Percentiles rank a stretch among this genome's conserved stretches.
These are phyloP conservation scores for Mystacornis crossleyi DNA, from an alignment of 2,113 vertebrate genomes.

Conservation along the genomic window DNA sequence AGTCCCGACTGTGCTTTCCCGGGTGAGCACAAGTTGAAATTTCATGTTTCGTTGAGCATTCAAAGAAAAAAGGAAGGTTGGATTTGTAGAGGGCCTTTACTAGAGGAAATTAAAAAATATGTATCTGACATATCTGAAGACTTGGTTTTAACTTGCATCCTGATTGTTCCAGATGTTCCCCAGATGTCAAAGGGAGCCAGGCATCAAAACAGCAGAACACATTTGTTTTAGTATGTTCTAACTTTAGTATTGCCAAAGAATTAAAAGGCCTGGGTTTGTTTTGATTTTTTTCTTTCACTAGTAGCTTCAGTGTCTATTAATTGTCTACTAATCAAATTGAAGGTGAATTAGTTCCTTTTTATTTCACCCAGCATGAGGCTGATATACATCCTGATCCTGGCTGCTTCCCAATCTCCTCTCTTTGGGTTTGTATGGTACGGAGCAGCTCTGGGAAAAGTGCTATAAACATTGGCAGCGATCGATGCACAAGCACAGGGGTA, in stretches of 20 bases:
- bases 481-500: not conserved
- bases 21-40: not conserved
- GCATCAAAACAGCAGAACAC: not conserved
- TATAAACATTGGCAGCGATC: not conserved
- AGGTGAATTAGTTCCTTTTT: not conserved
- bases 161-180: constrained; percentile 50
- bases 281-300: not conserved
- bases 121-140: constrained; percentile 41
- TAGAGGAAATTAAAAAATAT: constrained; percentile 60
- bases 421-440: not conserved
- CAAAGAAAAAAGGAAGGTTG: not conserved
- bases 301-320: not conserved
- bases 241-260: not conserved
- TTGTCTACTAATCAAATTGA: not conserved
- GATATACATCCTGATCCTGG: not conserved
- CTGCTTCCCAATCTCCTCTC: not conserved
- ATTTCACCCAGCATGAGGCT: not conserved
- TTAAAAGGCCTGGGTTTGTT: not conserved
- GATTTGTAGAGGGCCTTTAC: not conserved
- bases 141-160: constrained; percentile 28
- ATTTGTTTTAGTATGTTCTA: not conserved
- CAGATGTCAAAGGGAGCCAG: constrained; percentile 42
- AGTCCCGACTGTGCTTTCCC: not conserved
- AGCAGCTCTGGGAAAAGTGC: not conserved
- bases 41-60: not conserved